These are phyloP conservation scores for Zaprionus ornatus DNA, from an alignment of 1,140 invertebrate species.

Conservation along the genomic window DNA sequence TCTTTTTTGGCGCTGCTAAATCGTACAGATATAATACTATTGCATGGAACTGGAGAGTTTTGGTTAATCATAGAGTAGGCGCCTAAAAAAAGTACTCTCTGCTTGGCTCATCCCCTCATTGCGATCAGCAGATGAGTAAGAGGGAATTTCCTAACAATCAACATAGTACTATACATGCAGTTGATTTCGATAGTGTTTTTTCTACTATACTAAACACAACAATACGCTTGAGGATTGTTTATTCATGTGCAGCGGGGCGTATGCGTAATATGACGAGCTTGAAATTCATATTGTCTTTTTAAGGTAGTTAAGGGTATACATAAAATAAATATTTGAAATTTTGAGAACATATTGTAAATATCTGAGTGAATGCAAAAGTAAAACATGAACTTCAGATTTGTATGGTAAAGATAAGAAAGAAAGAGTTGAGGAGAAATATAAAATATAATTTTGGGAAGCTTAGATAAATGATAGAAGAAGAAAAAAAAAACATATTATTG, in stretches of 20 bases:
- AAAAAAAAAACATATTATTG: no score
- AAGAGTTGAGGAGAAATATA: no score
- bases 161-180: constrained; percentile 43
- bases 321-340: not conserved
- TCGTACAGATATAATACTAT: not conserved
- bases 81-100: not conserved
- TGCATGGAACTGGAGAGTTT: not conserved
- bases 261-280: constrained; percentile 5
- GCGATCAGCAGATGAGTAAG: constrained; percentile 53
- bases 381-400: no score
- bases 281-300: not conserved
- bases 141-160: constrained; percentile 65
- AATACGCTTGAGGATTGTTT: not conserved
- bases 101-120: not conserved
- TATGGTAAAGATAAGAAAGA: no score
- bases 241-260: constrained; percentile 6
- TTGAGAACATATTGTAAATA: not conserved
- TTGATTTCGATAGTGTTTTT: constrained; percentile 35
- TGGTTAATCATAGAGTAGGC: not conserved
- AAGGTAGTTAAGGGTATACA: not conserved
- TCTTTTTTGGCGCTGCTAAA: not conserved
- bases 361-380: no score
- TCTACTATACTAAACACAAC: not conserved
- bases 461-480: no score
- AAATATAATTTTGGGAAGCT: no score